phyloP scores from a whole-genome alignment of 2,113 vertebrate genomes.

The Sinocyclocheilus maitianheensis region DNA sequence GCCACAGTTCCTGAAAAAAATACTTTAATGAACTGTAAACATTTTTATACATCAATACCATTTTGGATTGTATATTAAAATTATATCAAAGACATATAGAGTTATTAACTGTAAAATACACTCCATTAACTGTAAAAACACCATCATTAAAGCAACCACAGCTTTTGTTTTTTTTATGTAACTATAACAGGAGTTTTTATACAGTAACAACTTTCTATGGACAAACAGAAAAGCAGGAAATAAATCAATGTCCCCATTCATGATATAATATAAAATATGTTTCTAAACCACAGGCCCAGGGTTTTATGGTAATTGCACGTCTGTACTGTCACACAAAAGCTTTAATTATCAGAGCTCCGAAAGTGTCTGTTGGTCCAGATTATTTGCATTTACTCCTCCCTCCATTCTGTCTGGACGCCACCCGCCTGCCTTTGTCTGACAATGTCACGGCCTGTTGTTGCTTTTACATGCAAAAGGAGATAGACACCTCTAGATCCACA shows the following conservation, averaged over 20 bases:
- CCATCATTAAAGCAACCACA: background rate
- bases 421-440: slow-evolving; percentile 26
- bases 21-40: too few relatives aligned
- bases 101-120: background rate
- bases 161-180: background rate
- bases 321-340: slow-evolving; percentile 2
- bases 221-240: background rate
- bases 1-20: too few relatives aligned
- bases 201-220: background rate
- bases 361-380: slow-evolving; percentile 36
- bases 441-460: slow-evolving; percentile 26
- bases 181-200: background rate
- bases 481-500: background rate
- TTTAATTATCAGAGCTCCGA: background rate
- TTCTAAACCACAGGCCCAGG: background rate
- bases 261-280: background rate
- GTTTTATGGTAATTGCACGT: slow-evolving; percentile 19
- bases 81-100: background rate
- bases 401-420: background rate
- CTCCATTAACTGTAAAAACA: too few relatives aligned
- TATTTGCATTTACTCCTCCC: slow-evolving; percentile 34
- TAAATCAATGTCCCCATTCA: slow-evolving; percentile 23
- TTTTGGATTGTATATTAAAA: background rate
- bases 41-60: background rate
- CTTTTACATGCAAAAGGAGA: slow-evolving; percentile 50